Conservation (phyloP, 2,888 invertebrate species). For the Myathropa florea region DNA sequence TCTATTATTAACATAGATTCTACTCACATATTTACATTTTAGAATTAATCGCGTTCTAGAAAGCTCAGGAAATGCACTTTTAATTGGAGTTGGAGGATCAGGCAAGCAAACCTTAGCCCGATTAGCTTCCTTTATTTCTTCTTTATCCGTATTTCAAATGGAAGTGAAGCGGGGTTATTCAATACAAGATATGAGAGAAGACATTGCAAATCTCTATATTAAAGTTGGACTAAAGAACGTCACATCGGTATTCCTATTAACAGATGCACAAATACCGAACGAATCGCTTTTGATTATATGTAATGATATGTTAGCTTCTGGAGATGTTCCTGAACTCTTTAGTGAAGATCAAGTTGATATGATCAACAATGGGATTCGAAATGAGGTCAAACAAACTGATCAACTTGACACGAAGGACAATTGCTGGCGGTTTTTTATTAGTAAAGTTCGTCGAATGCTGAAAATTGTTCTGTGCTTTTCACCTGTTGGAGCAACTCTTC, state of each 20-base stretch:
- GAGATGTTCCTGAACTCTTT: conserved; percentile 95
- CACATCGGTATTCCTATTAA: conserved; percentile 94
- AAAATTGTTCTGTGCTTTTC: conserved; percentile 97
- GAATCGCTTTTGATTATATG: conserved; percentile 94
- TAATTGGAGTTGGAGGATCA: conserved; percentile 97
- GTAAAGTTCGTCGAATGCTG: conserved; percentile 89
- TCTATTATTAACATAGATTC: background rate
- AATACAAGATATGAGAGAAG: conserved; percentile 89
- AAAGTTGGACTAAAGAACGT: conserved; percentile 94
- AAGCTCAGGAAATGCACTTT: conserved; percentile 94
- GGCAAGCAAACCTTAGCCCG: conserved; percentile 96
- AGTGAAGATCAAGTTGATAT: conserved; percentile 95
- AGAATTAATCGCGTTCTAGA: conserved; percentile 96
- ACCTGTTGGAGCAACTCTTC: conserved; percentile 94
- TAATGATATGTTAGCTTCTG: conserved; percentile 96
- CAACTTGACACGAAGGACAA: conserved; percentile 93
- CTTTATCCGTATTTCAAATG: conserved; percentile 95
- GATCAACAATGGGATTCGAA: conserved; percentile 88
- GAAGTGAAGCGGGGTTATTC: conserved; percentile 94
- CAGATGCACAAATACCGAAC: conserved; percentile 95
- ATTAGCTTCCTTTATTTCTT: conserved; percentile 93
- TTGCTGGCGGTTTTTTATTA: conserved; percentile 97
- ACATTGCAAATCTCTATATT: conserved; percentile 88
- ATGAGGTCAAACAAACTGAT: conserved; percentile 91
- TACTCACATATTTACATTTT: background rate